A percentile compares a stretch with the other conserved stretches of the same genome.
phyloP scores from a whole-genome alignment of 2,113 vertebrate species.

The Fregetta grallaria region DNA sequence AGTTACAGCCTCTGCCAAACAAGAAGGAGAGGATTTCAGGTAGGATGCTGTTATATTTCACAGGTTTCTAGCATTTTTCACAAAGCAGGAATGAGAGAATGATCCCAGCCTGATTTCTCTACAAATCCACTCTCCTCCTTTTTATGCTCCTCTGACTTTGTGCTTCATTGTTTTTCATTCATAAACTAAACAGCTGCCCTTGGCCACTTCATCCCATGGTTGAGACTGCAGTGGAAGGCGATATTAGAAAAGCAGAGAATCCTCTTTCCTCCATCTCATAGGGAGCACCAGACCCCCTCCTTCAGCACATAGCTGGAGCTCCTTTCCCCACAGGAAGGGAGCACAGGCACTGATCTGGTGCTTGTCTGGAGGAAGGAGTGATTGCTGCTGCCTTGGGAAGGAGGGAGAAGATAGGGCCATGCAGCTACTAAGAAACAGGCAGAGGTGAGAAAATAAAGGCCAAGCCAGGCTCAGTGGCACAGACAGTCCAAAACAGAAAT shows the following conservation, averaged over 20 bases:
- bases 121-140: neutral
- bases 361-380: neutral
- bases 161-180: neutral
- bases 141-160: neutral
- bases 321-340: neutral
- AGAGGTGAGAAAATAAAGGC: neutral
- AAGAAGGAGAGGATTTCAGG: conserved; percentile 41
- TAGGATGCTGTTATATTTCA: conserved; percentile 15
- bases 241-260: neutral
- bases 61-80: neutral
- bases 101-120: neutral
- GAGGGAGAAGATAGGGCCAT: neutral
- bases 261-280: neutral
- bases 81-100: neutral
- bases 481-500: neutral
- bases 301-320: neutral
- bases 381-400: neutral
- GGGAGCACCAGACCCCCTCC: neutral
- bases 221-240: neutral
- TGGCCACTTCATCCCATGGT: neutral
- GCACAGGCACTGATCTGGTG: neutral
- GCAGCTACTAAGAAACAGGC: neutral
- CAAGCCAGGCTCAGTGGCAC: neutral
- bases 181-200: neutral
- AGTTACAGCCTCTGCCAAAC: neutral